A percentile compares a stretch with the other conserved stretches of the same genome.
Conservation (phyloP, 2,888 invertebrate species). For the Cephus rjabovi region DNA sequence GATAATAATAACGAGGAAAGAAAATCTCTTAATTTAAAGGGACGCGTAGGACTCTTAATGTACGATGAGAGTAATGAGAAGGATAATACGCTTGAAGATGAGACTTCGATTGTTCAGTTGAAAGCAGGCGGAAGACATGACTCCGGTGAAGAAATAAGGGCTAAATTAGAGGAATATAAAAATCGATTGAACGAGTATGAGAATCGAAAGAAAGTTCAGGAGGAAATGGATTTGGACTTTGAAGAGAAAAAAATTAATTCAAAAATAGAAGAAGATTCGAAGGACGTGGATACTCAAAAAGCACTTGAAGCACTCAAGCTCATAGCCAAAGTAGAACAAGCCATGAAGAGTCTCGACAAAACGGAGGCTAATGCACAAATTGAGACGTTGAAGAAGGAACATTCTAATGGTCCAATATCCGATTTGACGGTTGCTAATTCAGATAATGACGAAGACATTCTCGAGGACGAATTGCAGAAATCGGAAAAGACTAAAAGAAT, state of each 20-base stretch:
- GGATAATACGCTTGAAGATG: constrained; percentile 17
- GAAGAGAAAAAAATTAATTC: not conserved
- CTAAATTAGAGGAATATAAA: constrained; percentile 44
- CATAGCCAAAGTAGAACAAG: constrained; percentile 40
- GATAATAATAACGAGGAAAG: constrained; percentile 14
- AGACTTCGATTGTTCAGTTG: constrained; percentile 9
- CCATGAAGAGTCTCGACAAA: constrained; percentile 29
- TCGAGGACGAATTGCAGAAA: constrained; percentile 38
- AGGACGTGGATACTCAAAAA: constrained; percentile 35
- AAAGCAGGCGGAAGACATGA: constrained; percentile 13
- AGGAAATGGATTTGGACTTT: not conserved
- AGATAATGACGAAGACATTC: constrained; percentile 22
- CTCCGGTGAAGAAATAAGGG: constrained; percentile 38
- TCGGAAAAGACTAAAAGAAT: constrained; percentile 37
- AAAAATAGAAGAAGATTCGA: not conserved
- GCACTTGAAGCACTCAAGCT: constrained; percentile 39
- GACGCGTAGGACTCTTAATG: constrained; percentile 10
- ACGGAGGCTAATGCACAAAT: not conserved
- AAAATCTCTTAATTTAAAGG: constrained; percentile 8
- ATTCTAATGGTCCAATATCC: constrained; percentile 15
- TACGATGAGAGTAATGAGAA: constrained; percentile 11
- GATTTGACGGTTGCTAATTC: constrained; percentile 7
- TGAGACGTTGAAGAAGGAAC: not conserved
- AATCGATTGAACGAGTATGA: constrained; percentile 38
- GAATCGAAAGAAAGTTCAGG: constrained; percentile 22